Percentiles rank a stretch among this genome's conserved stretches.
phyloP scores from a whole-genome alignment of 1,140 invertebrate species.

The Phocides pigmalion region DNA sequence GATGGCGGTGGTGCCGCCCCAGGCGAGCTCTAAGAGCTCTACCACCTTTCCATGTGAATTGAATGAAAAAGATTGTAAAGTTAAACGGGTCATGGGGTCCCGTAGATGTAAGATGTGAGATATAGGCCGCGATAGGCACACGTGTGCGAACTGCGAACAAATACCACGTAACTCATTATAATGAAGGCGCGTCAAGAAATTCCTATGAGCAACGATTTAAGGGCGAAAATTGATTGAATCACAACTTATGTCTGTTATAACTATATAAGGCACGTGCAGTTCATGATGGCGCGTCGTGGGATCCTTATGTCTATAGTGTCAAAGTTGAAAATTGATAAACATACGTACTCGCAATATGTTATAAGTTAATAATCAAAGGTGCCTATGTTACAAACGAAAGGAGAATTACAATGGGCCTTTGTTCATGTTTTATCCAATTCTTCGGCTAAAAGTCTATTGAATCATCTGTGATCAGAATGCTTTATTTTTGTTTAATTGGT shows the following conservation, averaged over 20 bases:
- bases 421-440: conserved; percentile 17
- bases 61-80: conserved; percentile 19
- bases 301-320: background rate
- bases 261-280: background rate
- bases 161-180: background rate
- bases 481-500: conserved; percentile 9
- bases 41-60: conserved; percentile 15
- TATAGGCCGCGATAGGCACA: conserved; percentile 24
- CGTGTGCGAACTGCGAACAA: conserved; percentile 14
- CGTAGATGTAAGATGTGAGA: conserved; percentile 18
- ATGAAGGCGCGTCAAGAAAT: background rate
- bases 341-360: background rate
- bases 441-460: conserved; percentile 7
- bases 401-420: conserved; percentile 18
- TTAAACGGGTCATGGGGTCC: conserved; percentile 20
- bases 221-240: background rate
- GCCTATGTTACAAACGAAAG: conserved; percentile 1
- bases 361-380: background rate
- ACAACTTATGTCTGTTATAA: background rate
- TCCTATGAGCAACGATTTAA: background rate
- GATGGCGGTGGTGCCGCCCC: too few species aligned
- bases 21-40: too few species aligned
- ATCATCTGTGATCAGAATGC: conserved; percentile 18
- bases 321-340: background rate
- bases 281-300: background rate